A percentile compares a stretch with the other conserved stretches of the same genome.
Conservation (phyloP, 1,140 invertebrate genomes). For the Helicoverpa armigera region DNA sequence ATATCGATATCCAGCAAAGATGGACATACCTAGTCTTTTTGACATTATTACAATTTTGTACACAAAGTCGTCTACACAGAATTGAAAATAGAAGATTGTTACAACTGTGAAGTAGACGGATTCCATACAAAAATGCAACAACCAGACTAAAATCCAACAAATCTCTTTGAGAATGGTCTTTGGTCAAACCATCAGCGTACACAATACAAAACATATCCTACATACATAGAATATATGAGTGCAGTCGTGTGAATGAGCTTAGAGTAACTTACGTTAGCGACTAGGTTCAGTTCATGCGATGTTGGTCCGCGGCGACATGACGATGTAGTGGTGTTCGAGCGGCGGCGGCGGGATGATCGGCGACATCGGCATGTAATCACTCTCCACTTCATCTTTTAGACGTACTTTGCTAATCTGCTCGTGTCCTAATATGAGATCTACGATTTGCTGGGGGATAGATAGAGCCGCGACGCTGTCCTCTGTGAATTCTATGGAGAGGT, state of each 20-base stretch:
- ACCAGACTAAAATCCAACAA: conserved; percentile 21
- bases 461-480: conserved; percentile 61
- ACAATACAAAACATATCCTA: conserved; percentile 19
- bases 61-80: background rate
- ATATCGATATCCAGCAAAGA: background rate
- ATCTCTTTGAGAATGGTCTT: conserved; percentile 27
- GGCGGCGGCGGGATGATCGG: conserved; percentile 66
- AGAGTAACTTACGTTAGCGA: conserved; percentile 24
- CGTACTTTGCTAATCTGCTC: conserved; percentile 64
- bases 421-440: conserved; percentile 67
- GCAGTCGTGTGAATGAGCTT: conserved; percentile 21
- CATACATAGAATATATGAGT: background rate
- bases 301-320: conserved; percentile 77
- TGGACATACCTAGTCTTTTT: background rate
- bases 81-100: background rate
- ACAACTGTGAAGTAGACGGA: background rate
- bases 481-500: conserved; percentile 62
- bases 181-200: conserved; percentile 12
- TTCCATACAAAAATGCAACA: background rate
- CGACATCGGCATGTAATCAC: conserved; percentile 78
- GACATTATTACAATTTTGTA: background rate
- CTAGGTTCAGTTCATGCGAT: conserved; percentile 65
- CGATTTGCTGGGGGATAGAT: conserved; percentile 68
- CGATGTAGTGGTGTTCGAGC: conserved; percentile 75
- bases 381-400: conserved; percentile 64